These are phyloP conservation scores for Cyclargus thomasi DNA, from an alignment of 1,140 invertebrate genomes.

Conservation along the genomic window DNA sequence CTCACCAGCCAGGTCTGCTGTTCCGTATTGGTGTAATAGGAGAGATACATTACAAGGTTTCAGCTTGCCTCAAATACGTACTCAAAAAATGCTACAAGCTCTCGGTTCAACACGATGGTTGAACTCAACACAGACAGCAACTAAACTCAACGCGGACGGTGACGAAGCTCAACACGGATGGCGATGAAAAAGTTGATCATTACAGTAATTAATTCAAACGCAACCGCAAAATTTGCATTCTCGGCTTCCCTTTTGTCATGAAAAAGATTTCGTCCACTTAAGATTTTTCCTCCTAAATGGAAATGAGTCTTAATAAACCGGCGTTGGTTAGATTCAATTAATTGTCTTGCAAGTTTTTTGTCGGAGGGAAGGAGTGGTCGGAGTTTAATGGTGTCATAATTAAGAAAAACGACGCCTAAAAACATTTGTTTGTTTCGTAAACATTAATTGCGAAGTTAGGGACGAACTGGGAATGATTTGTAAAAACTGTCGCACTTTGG, in stretches of 20 bases:
- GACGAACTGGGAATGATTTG: neutral
- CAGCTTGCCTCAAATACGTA: too few species aligned
- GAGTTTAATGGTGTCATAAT: conserved; percentile 3
- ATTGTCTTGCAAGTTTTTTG: conserved; percentile 3
- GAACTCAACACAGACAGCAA: neutral
- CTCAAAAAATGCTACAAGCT: too few species aligned
- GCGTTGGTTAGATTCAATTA: conserved; percentile 1
- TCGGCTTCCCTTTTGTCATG: neutral
- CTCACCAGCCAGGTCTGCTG: too few species aligned
- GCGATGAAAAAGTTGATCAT: neutral
- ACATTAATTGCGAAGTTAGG: conserved; percentile 1
- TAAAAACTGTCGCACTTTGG: neutral
- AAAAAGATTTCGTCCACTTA: conserved; percentile 1
- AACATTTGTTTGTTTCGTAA: conserved; percentile 1
- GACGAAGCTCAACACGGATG: neutral
- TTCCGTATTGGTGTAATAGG: too few species aligned
- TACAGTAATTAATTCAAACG: conserved; percentile 3
- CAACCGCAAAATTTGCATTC: neutral
- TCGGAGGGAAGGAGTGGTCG: neutral
- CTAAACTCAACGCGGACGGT: neutral
- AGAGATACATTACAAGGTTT: too few species aligned
- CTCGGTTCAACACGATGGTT: too few species aligned
- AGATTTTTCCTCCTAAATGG: neutral
- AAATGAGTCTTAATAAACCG: neutral
- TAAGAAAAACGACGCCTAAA: neutral